phyloP scores from a whole-genome alignment of 1,140 invertebrate genomes.

The Ostrea denselamellosa region DNA sequence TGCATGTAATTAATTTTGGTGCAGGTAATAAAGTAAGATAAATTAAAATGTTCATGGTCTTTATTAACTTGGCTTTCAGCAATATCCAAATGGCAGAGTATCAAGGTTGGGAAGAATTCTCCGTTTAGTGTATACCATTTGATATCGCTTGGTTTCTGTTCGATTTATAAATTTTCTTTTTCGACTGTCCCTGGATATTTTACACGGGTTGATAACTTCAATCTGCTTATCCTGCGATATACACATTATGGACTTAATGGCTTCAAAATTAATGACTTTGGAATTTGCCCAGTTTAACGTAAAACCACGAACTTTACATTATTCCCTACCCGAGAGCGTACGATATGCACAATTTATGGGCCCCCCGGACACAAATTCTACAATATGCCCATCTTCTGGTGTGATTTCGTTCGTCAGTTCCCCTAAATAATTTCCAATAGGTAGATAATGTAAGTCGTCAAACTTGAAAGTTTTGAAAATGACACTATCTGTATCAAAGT shows the following conservation, averaged over 20 bases:
- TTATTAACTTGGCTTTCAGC: constrained; percentile 41
- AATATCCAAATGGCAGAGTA: constrained; percentile 56
- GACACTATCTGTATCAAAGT: constrained; percentile 78
- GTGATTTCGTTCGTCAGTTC: constrained; percentile 49
- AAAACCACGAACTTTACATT: constrained; percentile 59
- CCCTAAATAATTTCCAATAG: constrained; percentile 41
- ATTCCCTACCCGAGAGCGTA: constrained; percentile 43
- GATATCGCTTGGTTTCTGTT: constrained; percentile 49
- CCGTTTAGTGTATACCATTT: constrained; percentile 58
- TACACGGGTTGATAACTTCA: constrained; percentile 50
- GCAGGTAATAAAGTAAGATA: constrained; percentile 17
- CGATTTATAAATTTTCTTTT: constrained; percentile 54
- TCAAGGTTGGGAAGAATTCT: constrained; percentile 47
- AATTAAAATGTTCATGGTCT: constrained; percentile 21
- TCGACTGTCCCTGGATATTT: constrained; percentile 53
- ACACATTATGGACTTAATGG: constrained; percentile 45
- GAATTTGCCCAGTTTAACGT: constrained; percentile 48
- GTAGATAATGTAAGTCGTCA: constrained; percentile 47
- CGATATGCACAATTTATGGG: constrained; percentile 62
- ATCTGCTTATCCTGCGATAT: constrained; percentile 40
- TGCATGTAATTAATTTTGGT: constrained; percentile 25
- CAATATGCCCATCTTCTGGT: constrained; percentile 53
- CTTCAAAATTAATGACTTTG: constrained; percentile 48
- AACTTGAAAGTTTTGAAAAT: constrained; percentile 22
- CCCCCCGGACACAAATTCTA: constrained; percentile 58